Evolutionary conservation across 1,140 invertebrate genomes (phyloP).

Genomic region (Triops cancriformis): DNA sequence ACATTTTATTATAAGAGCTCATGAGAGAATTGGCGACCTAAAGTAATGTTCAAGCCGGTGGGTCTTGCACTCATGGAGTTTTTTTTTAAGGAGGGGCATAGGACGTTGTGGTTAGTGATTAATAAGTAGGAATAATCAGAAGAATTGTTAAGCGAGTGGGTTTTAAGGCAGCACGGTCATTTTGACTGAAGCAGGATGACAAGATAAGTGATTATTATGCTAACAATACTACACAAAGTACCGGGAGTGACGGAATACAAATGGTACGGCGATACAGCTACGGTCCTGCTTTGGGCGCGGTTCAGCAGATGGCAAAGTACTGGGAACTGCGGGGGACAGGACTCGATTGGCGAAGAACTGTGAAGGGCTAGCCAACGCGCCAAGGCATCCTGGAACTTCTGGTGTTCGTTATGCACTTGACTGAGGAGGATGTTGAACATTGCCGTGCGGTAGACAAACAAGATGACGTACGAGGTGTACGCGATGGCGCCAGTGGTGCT

Average conservation of each 20-base stretch:
- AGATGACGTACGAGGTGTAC: background rate
- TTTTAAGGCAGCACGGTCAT: no score
- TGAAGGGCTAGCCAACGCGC: background rate
- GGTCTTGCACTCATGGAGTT: no score
- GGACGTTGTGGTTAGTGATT: no score
- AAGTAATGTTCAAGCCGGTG: no score
- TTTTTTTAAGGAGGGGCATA: no score
- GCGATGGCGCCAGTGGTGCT: background rate
- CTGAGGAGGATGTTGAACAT: background rate
- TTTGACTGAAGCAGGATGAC: background rate
- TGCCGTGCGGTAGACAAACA: background rate
- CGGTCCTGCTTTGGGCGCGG: background rate
- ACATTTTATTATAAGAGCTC: no score
- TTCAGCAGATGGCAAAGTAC: background rate
- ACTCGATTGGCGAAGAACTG: background rate
- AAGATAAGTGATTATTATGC: background rate
- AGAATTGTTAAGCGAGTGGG: no score
- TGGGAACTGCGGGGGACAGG: no score
- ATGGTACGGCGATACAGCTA: background rate
- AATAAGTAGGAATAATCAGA: no score
- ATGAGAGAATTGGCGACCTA: no score
- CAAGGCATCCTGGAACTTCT: background rate
- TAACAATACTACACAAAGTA: background rate
- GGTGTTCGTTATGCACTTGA: background rate
- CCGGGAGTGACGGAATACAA: background rate